A percentile compares a stretch with the other conserved stretches of the same genome.
Evolutionary conservation across 2,888 invertebrate species (phyloP).

Genomic region (Lathronympha strigana): DNA sequence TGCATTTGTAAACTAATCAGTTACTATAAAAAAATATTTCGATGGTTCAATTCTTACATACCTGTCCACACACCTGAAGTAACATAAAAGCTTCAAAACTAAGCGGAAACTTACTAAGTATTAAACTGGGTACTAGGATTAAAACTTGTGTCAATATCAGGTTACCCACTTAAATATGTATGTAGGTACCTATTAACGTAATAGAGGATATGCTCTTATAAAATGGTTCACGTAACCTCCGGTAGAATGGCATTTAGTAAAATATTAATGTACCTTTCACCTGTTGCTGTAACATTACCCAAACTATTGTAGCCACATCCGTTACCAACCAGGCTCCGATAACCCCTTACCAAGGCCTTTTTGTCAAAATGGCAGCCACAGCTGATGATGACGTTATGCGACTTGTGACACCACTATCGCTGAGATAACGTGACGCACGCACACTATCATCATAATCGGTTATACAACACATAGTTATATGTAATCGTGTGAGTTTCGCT

Average conservation of each 20-base stretch:
- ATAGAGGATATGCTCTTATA: slow-evolving; percentile 18
- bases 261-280: slow-evolving; percentile 30
- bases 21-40: neutral
- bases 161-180: neutral
- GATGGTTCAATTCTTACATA: neutral
- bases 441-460: slow-evolving; percentile 32
- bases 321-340: slow-evolving; percentile 22
- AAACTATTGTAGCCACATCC: slow-evolving; percentile 4
- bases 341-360: slow-evolving; percentile 35
- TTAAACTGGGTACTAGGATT: neutral
- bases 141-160: neutral
- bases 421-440: slow-evolving; percentile 49
- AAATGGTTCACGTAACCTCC: slow-evolving; percentile 14
- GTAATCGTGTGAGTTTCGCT: slow-evolving; percentile 36
- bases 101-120: too few relatives aligned
- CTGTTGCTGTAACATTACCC: slow-evolving; percentile 12
- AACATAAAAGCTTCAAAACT: neutral
- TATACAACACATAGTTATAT: slow-evolving; percentile 23
- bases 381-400: slow-evolving; percentile 59
- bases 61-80: neutral
- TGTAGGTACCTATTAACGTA: too few relatives aligned
- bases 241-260: slow-evolving; percentile 25
- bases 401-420: slow-evolving; percentile 46
- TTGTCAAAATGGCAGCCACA: slow-evolving; percentile 45
- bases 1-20: too few relatives aligned